Conservation (phyloP, 2,888 invertebrate species). For the Tridacna gigas region DNA sequence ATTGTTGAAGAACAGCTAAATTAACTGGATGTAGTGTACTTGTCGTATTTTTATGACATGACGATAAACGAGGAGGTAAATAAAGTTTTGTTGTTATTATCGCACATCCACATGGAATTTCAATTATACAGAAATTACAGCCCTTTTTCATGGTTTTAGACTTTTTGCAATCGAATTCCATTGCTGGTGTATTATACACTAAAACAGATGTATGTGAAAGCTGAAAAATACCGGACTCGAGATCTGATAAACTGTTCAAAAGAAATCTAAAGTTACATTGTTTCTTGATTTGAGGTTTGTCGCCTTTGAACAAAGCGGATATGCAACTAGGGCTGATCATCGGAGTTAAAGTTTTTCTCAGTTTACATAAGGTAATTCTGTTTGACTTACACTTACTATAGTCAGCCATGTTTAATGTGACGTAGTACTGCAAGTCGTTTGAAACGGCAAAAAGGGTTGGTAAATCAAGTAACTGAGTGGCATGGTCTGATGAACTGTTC, state of each 20-base stretch:
- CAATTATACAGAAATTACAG: constrained; percentile 36
- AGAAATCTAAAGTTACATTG: constrained; percentile 38
- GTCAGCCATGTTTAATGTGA: not conserved
- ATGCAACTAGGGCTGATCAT: constrained; percentile 9
- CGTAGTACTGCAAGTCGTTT: constrained; percentile 17
- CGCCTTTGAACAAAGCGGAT: constrained; percentile 28
- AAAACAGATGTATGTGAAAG: constrained; percentile 22
- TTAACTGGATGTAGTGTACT: constrained; percentile 41
- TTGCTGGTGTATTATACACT: constrained; percentile 16
- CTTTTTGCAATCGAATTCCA: constrained; percentile 34
- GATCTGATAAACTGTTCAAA: not conserved
- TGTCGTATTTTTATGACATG: constrained; percentile 32
- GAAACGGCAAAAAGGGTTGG: constrained; percentile 16
- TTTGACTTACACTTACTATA: not conserved
- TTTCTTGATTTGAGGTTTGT: constrained; percentile 16
- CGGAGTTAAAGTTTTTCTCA: constrained; percentile 16
- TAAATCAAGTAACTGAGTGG: constrained; percentile 40
- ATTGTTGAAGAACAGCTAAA: constrained; percentile 44
- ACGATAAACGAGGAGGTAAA: constrained; percentile 30
- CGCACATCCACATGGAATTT: constrained; percentile 39
- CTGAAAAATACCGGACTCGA: not conserved
- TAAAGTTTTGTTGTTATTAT: constrained; percentile 19
- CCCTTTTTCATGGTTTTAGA: constrained; percentile 20
- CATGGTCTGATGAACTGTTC: constrained; percentile 35
- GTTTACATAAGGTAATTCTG: not conserved